A percentile compares a stretch with the other conserved stretches of the same genome.
Conservation (phyloP, 2,888 invertebrate genomes). For the Argynnis bischoffii region DNA sequence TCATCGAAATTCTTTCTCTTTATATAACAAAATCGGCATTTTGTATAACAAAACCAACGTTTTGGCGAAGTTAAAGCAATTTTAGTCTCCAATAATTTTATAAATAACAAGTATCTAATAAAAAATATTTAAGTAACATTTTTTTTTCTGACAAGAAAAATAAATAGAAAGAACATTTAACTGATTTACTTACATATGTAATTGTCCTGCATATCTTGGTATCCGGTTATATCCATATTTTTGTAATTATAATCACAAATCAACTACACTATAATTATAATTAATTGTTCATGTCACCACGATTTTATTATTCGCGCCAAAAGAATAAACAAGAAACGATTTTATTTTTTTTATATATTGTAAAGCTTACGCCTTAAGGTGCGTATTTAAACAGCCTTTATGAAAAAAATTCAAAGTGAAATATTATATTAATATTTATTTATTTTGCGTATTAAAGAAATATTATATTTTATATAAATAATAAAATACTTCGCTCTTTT, state of each 20-base stretch:
- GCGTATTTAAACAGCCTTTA: conserved; percentile 1
- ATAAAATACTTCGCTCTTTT: too few species aligned
- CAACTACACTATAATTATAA: too few species aligned
- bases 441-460: not conserved
- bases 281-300: not conserved
- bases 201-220: not conserved
- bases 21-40: too few species aligned
- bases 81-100: too few species aligned
- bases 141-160: too few species aligned
- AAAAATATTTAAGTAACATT: too few species aligned
- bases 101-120: too few species aligned
- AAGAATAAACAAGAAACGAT: not conserved
- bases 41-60: too few species aligned
- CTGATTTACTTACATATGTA: conserved; percentile 14
- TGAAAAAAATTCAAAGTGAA: too few species aligned
- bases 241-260: not conserved
- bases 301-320: conserved; percentile 1
- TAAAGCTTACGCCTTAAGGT: not conserved
- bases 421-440: not conserved
- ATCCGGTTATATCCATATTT: conserved; percentile 3
- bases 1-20: too few species aligned
- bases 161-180: not conserved
- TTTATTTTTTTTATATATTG: not conserved
- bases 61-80: too few species aligned
- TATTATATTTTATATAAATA: not conserved